These are phyloP conservation scores for Cyclophora albipunctata DNA, from an alignment of 2,888 invertebrate genomes.

Conservation along the genomic window DNA sequence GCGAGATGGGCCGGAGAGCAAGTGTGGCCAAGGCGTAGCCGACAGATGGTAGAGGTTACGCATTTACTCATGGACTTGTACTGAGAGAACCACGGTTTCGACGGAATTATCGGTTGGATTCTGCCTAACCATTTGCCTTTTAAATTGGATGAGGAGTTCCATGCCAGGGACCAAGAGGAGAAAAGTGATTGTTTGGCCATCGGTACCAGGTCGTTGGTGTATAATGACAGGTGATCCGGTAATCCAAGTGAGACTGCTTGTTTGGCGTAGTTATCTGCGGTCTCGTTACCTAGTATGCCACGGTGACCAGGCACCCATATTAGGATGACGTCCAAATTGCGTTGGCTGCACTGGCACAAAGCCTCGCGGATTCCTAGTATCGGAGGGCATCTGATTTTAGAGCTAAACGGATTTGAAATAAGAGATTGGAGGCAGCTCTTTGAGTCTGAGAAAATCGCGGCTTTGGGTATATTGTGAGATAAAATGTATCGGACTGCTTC, in stretches of 20 bases:
- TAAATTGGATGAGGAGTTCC: neutral
- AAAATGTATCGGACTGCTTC: neutral
- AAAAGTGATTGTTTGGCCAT: neutral
- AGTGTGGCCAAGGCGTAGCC: conserved; percentile 8
- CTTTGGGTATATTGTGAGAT: neutral
- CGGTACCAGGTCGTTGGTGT: neutral
- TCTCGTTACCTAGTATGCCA: too few species aligned
- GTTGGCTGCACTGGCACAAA: neutral
- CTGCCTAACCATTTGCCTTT: neutral
- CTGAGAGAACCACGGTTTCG: conserved; percentile 2
- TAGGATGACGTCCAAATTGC: neutral
- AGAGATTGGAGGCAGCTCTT: neutral
- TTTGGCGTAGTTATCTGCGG: neutral
- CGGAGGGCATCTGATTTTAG: neutral
- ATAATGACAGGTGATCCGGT: neutral
- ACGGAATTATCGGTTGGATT: neutral
- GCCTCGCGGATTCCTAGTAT: neutral
- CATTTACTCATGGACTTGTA: neutral
- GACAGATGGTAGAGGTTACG: conserved; percentile 4
- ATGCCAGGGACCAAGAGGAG: neutral
- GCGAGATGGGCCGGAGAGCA: conserved; percentile 9
- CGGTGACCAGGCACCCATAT: neutral
- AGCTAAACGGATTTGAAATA: neutral
- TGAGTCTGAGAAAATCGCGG: neutral
- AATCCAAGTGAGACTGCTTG: neutral